Evolutionary conservation across 2,113 vertebrate species (phyloP), one percentile per base, ranked within the genome.

Genomic region (Puntigrus tetrazona): DNA sequence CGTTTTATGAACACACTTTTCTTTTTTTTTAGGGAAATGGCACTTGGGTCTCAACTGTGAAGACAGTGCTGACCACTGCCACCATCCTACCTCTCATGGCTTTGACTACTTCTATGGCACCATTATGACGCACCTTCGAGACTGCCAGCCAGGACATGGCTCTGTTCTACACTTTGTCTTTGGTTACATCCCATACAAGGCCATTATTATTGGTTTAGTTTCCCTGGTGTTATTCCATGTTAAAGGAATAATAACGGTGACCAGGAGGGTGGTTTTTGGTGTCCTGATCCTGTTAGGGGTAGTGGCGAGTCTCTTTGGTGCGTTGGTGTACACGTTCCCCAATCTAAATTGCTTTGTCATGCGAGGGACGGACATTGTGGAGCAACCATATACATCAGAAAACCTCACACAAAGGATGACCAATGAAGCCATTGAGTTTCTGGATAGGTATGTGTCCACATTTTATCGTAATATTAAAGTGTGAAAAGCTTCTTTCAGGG

Each of bases 341-440:
- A 90, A 94, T 16, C 70, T 97, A 5, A 97, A 97, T 91, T 98
- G 97, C 86, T 90, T 98, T 65, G 93, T 98, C 73, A 96, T 97
- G 95, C 92, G 92, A 11, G 85, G 94, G 70, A 72, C 86, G 10
- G 78, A 86, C 3, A 82, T 98, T 22, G 90, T 94, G 20, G 95
- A 98, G 91, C 97, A 98, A 89, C 97, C 96, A 0, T 89, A 93
- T 0, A 87, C 81, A 0, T 93, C 94, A 2, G 93, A 96, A 27
- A 95, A 95, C 85, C 93, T 98, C 88, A 97, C 95, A 0, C 94
- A 95, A 88, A 94, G 92, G 87, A 92, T 98, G 91, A 96, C 95
- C 0, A 81, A 20, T 0, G 96, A 97, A 82, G 96, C 96, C 0
- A 1, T 91, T 22, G 74, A 77, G 6, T 98, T 96, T 91, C 89